These are phyloP conservation scores for Cyaniris semiargus DNA, from an alignment of 2,888 invertebrate species.

Conservation along the genomic window DNA sequence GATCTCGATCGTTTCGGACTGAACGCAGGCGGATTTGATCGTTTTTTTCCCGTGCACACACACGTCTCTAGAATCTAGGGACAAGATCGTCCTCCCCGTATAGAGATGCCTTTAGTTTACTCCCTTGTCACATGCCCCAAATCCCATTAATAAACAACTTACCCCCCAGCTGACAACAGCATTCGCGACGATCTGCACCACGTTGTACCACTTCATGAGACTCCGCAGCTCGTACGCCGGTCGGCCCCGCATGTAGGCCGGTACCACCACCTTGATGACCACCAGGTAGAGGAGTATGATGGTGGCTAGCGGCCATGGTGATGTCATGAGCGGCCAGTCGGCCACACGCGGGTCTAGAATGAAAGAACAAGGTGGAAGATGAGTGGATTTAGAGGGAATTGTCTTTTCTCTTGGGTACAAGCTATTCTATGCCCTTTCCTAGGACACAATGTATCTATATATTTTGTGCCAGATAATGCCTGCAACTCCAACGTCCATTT, in stretches of 20 bases:
- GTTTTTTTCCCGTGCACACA: too few species aligned
- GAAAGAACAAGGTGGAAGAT: background rate
- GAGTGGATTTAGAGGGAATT: background rate
- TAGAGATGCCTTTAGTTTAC: too few species aligned
- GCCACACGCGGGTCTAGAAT: slow-evolving; percentile 81
- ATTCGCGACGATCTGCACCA: slow-evolving; percentile 88
- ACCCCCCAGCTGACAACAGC: slow-evolving; percentile 85
- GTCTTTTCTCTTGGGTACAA: background rate
- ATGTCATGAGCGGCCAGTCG: slow-evolving; percentile 82
- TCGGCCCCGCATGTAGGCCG: slow-evolving; percentile 85
- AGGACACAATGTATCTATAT: too few species aligned
- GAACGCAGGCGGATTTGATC: too few species aligned
- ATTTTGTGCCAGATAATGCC: too few species aligned
- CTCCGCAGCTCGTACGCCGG: slow-evolving; percentile 83
- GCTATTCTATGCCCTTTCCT: too few species aligned
- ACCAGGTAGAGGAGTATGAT: slow-evolving; percentile 79
- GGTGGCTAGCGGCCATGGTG: slow-evolving; percentile 76
- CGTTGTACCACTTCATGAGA: slow-evolving; percentile 87
- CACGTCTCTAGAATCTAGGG: too few species aligned
- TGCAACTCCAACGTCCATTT: too few species aligned
- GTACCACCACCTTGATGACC: slow-evolving; percentile 81
- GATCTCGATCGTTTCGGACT: too few species aligned
- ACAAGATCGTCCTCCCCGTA: too few species aligned
- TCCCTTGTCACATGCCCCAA: too few species aligned
- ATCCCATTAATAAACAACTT: slow-evolving; percentile 54